Conservation (phyloP, 1,140 invertebrate genomes). For the Drosophila paulistorum region DNA sequence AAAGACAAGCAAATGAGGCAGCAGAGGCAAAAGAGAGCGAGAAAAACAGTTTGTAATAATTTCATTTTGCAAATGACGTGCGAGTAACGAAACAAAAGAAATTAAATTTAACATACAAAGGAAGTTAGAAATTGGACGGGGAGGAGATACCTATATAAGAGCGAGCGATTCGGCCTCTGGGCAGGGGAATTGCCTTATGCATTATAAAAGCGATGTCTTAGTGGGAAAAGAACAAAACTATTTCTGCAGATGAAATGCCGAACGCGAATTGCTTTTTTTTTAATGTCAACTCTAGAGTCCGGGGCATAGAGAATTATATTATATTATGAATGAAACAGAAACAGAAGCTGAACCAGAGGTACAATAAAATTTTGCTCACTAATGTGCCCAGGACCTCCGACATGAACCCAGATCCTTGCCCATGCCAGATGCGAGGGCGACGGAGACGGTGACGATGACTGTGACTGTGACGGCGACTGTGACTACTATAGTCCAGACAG, state of each 20-base stretch:
- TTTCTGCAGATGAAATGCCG: constrained; percentile 55
- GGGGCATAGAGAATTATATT: constrained; percentile 55
- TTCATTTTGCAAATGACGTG: constrained; percentile 82
- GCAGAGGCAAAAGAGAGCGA: constrained; percentile 20
- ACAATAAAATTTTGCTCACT: constrained; percentile 79
- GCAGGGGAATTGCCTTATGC: constrained; percentile 58
- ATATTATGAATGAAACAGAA: constrained; percentile 57
- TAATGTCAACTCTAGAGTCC: constrained; percentile 62
- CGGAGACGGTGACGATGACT: background rate
- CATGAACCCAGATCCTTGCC: constrained; percentile 32
- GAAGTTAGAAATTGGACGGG: constrained; percentile 37
- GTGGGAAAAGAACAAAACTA: constrained; percentile 58
- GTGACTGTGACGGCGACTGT: background rate
- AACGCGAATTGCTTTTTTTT: constrained; percentile 72
- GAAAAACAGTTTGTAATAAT: constrained; percentile 79
- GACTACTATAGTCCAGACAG: constrained; percentile 54
- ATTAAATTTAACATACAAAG: constrained; percentile 81
- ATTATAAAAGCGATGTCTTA: constrained; percentile 73
- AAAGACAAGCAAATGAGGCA: constrained; percentile 56
- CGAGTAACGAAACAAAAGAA: constrained; percentile 82
- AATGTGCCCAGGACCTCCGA: constrained; percentile 50
- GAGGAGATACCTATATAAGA: constrained; percentile 35
- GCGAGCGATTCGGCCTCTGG: constrained; percentile 20
- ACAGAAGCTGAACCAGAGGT: constrained; percentile 59
- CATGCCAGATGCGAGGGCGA: constrained; percentile 45